Base-by-base conservation (phyloP, 2,113 vertebrate genomes). In the Oreochromis spilurus region DNA sequence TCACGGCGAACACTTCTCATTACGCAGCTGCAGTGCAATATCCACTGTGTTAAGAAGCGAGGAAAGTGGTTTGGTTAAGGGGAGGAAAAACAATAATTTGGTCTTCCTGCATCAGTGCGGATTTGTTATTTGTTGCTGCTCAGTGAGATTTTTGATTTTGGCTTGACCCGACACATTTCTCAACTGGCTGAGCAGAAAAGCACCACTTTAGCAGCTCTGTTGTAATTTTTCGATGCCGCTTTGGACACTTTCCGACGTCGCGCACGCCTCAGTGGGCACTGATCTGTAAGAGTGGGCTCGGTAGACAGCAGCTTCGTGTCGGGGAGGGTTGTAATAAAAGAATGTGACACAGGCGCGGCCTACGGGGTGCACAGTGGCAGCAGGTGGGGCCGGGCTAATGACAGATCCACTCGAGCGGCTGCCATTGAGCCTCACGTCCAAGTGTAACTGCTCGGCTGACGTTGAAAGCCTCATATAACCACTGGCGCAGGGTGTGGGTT, bases 371-470 rank as follows among this genome's bases (percentile, higher is more conserved):
- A 60, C 54, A 10, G 36, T 82, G 89, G 85, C 88, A 90, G 87
- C 89, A 91, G 90, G 92, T 93, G 90, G 90, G 78, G 62, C 70
- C 2, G 19, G 3, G 65, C 82, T 92, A 90, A 89, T 90, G 88
- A 93, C 89, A 79, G 90, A 93, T 91, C 52, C 65, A 84, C 85
- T 77, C 9, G n/a, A 86, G 84, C 12, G 14, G 81, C 67, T 88
- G 88, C 72, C 67, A 17, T 34, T 29, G 85, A 89, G 81, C 65
- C 48, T 57, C 34, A 11, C 21, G 13, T 21, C 82, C 38, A 58
- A 84, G 84, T 78, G 82, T 89, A 50, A 50, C 58, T n/a, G 79
- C 83, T 80, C 88, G 84, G 91, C 86, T n/a, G n/a, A 14, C 5
- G 3, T 55, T 70, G 80, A 84, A 58, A 70, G 78, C 52, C 13